These are phyloP conservation scores for Neomicropteryx cornuta DNA, from an alignment of 1,140 invertebrate species.

Conservation along the genomic window DNA sequence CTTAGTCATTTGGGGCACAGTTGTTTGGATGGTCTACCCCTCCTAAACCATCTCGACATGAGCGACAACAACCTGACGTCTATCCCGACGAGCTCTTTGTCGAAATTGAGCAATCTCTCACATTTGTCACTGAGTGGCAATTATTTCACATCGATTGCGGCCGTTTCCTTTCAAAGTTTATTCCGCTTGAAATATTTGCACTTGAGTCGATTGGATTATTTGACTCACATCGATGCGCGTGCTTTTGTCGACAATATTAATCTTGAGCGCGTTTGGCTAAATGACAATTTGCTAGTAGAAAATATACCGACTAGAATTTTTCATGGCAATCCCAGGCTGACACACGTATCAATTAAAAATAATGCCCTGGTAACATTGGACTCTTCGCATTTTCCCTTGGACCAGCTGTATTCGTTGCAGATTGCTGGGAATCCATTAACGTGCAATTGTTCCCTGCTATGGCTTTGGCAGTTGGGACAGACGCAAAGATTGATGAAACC, in stretches of 20 bases:
- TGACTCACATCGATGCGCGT: slow-evolving; percentile 55
- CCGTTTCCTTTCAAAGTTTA: slow-evolving; percentile 68
- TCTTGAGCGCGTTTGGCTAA: slow-evolving; percentile 63
- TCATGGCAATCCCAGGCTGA: slow-evolving; percentile 63
- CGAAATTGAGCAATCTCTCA: slow-evolving; percentile 61
- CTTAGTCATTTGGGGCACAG: slow-evolving; percentile 54
- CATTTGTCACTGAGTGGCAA: slow-evolving; percentile 66
- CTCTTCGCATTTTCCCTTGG: slow-evolving; percentile 68
- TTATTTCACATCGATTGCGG: slow-evolving; percentile 53
- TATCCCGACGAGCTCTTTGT: slow-evolving; percentile 61
- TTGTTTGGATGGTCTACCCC: slow-evolving; percentile 55
- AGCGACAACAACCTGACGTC: slow-evolving; percentile 71
- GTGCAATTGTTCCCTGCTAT: slow-evolving; percentile 79
- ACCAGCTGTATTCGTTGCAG: slow-evolving; percentile 54
- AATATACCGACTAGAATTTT: slow-evolving; percentile 60
- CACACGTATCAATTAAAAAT: slow-evolving; percentile 56
- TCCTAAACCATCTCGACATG: slow-evolving; percentile 61
- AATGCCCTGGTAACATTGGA: slow-evolving; percentile 61
- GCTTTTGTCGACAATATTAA: slow-evolving; percentile 77
- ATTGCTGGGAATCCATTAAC: slow-evolving; percentile 72
- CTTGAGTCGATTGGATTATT: slow-evolving; percentile 52
- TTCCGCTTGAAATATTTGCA: slow-evolving; percentile 64
- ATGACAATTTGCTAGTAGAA: slow-evolving; percentile 59
- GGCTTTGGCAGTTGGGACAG: slow-evolving; percentile 67
- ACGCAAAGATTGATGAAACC: slow-evolving; percentile 22